Conservation (phyloP, 2,888 invertebrate genomes). For the Oxytorus armatus region DNA sequence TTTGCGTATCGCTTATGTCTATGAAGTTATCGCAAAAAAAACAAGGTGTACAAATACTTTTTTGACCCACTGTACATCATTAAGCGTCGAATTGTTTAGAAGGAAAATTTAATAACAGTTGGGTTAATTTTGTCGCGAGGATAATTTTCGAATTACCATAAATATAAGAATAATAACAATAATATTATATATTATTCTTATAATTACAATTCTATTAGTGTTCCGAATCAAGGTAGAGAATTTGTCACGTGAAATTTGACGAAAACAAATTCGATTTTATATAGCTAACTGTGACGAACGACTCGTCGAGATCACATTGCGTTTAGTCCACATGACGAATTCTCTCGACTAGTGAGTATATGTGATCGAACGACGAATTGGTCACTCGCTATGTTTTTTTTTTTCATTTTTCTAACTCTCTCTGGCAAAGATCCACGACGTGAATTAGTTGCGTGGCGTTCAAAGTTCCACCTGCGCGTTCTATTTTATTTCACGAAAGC, state of each 20-base stretch:
- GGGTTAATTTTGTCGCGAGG: too few relatives aligned
- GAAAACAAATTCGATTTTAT: neutral
- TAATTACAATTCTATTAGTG: neutral
- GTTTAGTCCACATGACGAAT: slow-evolving; percentile 53
- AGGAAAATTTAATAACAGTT: too few relatives aligned
- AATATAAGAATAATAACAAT: neutral
- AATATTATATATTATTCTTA: neutral
- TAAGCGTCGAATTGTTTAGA: too few relatives aligned
- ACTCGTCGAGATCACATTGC: slow-evolving; percentile 32
- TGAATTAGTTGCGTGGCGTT: slow-evolving; percentile 50
- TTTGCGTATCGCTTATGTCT: too few relatives aligned
- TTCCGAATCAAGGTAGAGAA: neutral
- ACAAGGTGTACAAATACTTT: too few relatives aligned
- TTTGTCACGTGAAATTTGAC: neutral
- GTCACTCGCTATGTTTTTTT: slow-evolving; percentile 21
- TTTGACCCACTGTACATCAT: too few relatives aligned
- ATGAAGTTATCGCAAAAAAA: too few relatives aligned
- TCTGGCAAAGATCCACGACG: slow-evolving; percentile 54
- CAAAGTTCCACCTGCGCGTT: slow-evolving; percentile 62
- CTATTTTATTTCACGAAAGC: slow-evolving; percentile 54
- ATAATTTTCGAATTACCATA: too few relatives aligned
- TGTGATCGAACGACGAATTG: slow-evolving; percentile 39
- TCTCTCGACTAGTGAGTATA: neutral
- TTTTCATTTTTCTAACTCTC: slow-evolving; percentile 11
- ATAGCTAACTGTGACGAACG: neutral